Conservation (phyloP, 2,888 invertebrate species). For the Cephus runcator region DNA sequence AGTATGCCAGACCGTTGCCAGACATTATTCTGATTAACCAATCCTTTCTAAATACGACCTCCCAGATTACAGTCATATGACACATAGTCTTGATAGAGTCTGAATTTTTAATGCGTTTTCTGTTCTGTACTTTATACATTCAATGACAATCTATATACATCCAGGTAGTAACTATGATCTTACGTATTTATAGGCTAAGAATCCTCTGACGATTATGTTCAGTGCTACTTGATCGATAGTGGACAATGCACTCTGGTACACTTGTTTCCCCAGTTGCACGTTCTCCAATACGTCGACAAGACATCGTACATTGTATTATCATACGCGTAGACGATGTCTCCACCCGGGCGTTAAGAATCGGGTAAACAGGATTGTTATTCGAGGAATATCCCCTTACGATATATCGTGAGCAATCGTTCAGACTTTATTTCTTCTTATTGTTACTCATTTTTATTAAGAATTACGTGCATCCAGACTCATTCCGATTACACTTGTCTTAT, state of each 20-base stretch:
- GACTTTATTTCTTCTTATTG: background rate
- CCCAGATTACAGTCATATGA: too few species aligned
- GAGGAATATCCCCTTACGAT: constrained; percentile 42
- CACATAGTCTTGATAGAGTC: background rate
- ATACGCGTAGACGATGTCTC: background rate
- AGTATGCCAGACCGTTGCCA: background rate
- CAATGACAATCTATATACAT: too few species aligned
- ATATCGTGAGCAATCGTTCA: constrained; percentile 8
- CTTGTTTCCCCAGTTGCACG: background rate
- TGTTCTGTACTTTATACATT: too few species aligned
- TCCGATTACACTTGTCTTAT: background rate
- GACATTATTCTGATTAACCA: background rate
- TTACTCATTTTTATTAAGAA: background rate
- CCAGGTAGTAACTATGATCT: too few species aligned
- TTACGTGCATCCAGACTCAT: background rate
- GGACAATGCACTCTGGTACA: background rate
- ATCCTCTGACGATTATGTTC: background rate
- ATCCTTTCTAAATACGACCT: background rate
- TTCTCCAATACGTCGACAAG: too few species aligned
- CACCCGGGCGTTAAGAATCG: constrained; percentile 1
- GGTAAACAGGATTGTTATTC: constrained; percentile 43
- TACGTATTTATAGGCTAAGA: too few species aligned
- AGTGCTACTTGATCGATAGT: background rate
- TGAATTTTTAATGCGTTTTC: background rate
- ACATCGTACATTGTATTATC: background rate